Percentiles rank a stretch among this genome's conserved stretches.
phyloP scores from a whole-genome alignment of 92 coral and sea anemone genomes.

The Phenganax subtilis region DNA sequence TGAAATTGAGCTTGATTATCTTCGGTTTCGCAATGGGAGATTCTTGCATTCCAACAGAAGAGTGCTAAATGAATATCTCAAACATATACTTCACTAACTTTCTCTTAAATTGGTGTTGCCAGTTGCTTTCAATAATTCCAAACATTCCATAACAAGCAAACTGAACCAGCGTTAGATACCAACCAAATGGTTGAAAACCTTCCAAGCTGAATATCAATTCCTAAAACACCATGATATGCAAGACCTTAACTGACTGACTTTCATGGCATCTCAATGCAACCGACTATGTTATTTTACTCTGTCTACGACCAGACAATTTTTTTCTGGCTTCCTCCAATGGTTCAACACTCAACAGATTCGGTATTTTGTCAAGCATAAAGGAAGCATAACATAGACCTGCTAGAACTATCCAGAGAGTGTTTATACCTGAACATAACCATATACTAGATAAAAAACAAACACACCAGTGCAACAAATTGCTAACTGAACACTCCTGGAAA shows the following conservation, averaged over 20 bases:
- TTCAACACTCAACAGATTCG: too few relatives aligned
- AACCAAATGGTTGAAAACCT: constrained; percentile 92
- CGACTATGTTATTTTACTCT: too few relatives aligned
- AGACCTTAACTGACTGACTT: background rate
- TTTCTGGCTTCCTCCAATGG: too few relatives aligned
- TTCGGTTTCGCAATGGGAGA: background rate
- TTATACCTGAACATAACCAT: constrained; percentile 86
- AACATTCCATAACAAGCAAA: constrained; percentile 81
- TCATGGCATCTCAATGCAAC: too few relatives aligned
- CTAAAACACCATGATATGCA: constrained; percentile 32
- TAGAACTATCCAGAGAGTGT: background rate
- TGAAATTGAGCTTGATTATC: background rate
- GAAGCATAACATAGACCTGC: background rate
- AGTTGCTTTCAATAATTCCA: constrained; percentile 72
- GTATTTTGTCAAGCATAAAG: too few relatives aligned
- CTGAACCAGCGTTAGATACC: constrained; percentile 90
- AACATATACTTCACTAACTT: constrained; percentile 54
- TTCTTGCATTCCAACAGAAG: too few relatives aligned
- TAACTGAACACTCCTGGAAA: constrained; percentile 67
- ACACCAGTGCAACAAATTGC: constrained; percentile 86
- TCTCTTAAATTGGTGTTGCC: constrained; percentile 57
- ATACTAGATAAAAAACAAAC: constrained; percentile 75
- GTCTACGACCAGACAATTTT: too few relatives aligned
- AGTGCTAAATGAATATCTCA: too few relatives aligned
- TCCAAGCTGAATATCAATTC: constrained; percentile 90